These are phyloP conservation scores for Heliornis fulica DNA, from an alignment of 2,113 vertebrate genomes.

Conservation along the genomic window DNA sequence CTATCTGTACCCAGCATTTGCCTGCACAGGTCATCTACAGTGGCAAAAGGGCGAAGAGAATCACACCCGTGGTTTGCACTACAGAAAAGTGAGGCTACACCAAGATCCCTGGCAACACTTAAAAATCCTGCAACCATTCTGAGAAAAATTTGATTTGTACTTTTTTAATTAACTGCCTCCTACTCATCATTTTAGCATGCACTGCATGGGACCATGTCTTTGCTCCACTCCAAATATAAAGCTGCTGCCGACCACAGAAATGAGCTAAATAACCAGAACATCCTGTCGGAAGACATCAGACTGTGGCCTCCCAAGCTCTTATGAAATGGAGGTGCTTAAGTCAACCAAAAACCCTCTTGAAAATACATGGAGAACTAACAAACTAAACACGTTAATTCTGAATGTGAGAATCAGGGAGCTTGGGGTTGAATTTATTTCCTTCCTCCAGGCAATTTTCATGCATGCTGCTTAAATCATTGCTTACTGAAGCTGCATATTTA, in stretches of 20 bases:
- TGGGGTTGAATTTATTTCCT: slow-evolving; percentile 62
- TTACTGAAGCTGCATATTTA: slow-evolving; percentile 69
- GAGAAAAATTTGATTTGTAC: not conserved
- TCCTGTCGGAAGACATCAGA: not conserved
- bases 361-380: slow-evolving; percentile 30
- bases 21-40: not conserved
- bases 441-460: slow-evolving; percentile 63
- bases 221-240: not conserved
- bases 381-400: slow-evolving; percentile 5
- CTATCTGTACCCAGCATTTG: accelerated
- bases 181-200: not conserved
- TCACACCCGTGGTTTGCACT: accelerated
- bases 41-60: not conserved
- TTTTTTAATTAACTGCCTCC: not conserved
- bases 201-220: not conserved
- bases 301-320: not conserved
- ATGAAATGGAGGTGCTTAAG: slow-evolving; percentile 5
- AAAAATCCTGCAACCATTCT: not conserved
- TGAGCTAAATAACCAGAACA: not conserved
- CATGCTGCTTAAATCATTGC: slow-evolving; percentile 63
- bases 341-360: not conserved
- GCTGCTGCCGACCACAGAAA: not conserved
- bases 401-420: slow-evolving; percentile 20
- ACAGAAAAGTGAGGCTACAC: not conserved
- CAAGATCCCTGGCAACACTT: not conserved